Base-by-base conservation (phyloP, 53 echinoderm and acorn worm species). In the Holothuria leucospilota region DNA sequence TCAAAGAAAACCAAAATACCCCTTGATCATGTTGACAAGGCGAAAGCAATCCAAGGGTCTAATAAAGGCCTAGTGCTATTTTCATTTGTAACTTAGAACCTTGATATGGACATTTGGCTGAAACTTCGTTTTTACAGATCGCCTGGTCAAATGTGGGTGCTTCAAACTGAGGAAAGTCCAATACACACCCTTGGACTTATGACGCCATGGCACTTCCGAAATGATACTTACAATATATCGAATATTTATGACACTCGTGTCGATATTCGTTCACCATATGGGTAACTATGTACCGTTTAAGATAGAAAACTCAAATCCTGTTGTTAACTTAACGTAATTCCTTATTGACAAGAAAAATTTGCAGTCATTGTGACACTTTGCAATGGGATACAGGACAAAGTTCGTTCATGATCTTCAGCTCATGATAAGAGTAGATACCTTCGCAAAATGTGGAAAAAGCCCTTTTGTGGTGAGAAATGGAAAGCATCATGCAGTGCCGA, bases 311-410 rank as follows among this genome's bases (percentile, higher is more conserved):
- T 20, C 60, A 14, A 13, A 60, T 60, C 13, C 13, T 60, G 60
- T 60, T 60, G 60, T 60, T 13, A 60, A 60, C 20, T 60, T 60
- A 14, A 60, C 60, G 13, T 13, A 60, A 20, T 14, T 60, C 60
- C 13, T 49, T 11, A 40, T 18, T 20, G 40, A 51, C 51, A 75
- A 75, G 51, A 21, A 46, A 7, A 27, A 75, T 75, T 75, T 21
- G 49, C 77, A 75, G 77, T 49, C 77, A 75, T 24, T 75, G 77
- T 75, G 77, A 75, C 25, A 75, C 77, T n/a, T 51, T 75, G 42
- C 77, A 75, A 24, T 75, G 77, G 77, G 77, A n/a, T n/a, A 75
- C 40, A 16, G 77, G 51, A 75, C 51, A 75, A 16, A 30, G 20
- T 75, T 75, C 23, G 77, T 75, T 42, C 20, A 42, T 26, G 77